Evolutionary conservation across 2,797 vertebrate genomes (phyloP), one percentile per base, ranked within the genome.

Genomic region (Alcedo quadribrachys): DNA sequence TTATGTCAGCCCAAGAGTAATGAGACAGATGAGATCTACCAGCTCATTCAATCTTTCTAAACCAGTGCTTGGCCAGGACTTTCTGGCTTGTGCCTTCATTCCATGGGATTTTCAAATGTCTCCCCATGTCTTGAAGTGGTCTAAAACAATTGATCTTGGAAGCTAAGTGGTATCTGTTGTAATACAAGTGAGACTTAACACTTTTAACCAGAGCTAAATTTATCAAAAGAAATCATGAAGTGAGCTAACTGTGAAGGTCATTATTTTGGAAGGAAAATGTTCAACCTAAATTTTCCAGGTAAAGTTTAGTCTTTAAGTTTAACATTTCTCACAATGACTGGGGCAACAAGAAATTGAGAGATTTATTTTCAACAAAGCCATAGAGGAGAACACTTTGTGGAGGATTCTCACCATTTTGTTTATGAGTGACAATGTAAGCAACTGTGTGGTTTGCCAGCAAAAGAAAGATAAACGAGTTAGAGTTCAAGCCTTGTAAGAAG

Each of bases 401-500:
- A 86, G 42, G 15, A 88, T 77, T 91, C 35, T 83, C 28, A 60
- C 40, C 11, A 9, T 81, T 84, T 45, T 88, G 21, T 80, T 88
- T 76, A 60, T 45, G 53, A 25, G 9, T 86, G 65, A 33, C 45
- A 79, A 10, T 30, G 25, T 70, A 88, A 90, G 35, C 24, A 84
- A 53, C 46, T 61, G 2, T 30, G 37, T 67, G 27, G n/a, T 58
- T 84, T 70, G 42, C 9, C 61, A 77, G 27, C 12, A 10, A 74
- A 90, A 83, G 13, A 67, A 45, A 80, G 32, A 69, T 43, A 66
- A 45, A 53, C n/a, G 8, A 80, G 67, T 91, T 28, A 5, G 9
- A 85, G 57, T 78, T 93, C 60, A 85, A 91, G 58, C 11, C 54
- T 66, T 73, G 20, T 73, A 70, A 80, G 65, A 87, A 93, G 25